These are phyloP conservation scores for Caenorhabditis zanzibari DNA, from an alignment of 2,888 invertebrate species.

Conservation along the genomic window DNA sequence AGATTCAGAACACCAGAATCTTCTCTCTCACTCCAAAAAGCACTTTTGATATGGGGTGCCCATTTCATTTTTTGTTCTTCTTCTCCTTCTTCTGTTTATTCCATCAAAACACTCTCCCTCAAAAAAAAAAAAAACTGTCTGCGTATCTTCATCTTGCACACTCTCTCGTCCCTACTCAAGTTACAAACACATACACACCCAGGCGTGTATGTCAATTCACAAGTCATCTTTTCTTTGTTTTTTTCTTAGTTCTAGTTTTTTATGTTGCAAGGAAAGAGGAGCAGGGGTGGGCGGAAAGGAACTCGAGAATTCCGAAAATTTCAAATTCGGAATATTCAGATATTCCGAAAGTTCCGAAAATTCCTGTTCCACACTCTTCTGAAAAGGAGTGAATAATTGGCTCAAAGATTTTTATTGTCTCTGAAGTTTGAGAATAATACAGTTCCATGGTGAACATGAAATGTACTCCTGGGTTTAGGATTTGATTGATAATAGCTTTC, in stretches of 20 bases:
- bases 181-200: slow-evolving; percentile 60
- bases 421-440: no score
- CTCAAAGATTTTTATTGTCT: no score
- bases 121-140: slow-evolving; percentile 11
- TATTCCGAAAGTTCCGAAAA: no score
- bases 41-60: slow-evolving; percentile 23
- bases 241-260: slow-evolving; percentile 4
- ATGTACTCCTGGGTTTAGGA: no score
- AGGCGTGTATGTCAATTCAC: slow-evolving; percentile 33
- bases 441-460: no score
- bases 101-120: slow-evolving; percentile 50
- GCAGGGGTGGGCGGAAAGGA: no score
- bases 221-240: slow-evolving; percentile 29
- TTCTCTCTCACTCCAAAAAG: not conserved
- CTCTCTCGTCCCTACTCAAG: slow-evolving; percentile 56
- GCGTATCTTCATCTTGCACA: slow-evolving; percentile 41
- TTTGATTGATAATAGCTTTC: no score
- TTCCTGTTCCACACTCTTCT: no score
- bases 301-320: no score
- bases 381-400: no score
- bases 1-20: not conserved
- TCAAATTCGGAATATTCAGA: no score
- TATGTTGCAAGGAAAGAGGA: no score
- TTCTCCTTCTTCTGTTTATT: slow-evolving; percentile 21
- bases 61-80: slow-evolving; percentile 24